Percentiles rank a stretch among this genome's conserved stretches.
Evolutionary conservation across 2,113 vertebrate species (phyloP).

Genomic region (Balaeniceps rex): DNA sequence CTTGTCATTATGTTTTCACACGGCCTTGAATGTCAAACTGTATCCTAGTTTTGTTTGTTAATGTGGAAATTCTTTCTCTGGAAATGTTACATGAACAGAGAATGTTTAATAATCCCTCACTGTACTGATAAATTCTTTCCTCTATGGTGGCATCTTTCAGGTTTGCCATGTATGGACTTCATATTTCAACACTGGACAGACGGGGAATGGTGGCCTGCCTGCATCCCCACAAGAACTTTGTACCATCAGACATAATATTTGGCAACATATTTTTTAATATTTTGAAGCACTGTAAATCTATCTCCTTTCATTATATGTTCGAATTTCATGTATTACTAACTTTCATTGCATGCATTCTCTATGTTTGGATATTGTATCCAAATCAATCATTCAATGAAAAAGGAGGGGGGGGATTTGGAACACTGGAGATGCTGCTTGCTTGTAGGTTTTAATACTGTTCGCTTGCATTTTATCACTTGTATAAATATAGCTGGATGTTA

Average conservation of each 20-base stretch:
- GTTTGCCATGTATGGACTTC: neutral
- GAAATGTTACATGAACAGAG: neutral
- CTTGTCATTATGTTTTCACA: neutral
- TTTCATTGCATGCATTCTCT: neutral
- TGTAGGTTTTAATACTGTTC: neutral
- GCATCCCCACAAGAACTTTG: neutral
- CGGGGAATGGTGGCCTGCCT: neutral
- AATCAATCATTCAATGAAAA: neutral
- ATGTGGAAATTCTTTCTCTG: neutral
- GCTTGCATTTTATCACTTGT: neutral
- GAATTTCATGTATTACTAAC: neutral
- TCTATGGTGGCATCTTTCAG: neutral
- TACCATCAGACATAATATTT: neutral
- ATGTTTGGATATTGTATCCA: neutral
- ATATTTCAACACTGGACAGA: neutral
- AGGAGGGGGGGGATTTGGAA: neutral
- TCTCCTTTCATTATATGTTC: neutral
- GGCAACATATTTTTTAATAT: neutral
- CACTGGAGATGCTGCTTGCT: neutral
- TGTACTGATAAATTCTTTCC: neutral
- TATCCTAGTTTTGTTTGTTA: neutral
- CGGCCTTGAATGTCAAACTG: neutral
- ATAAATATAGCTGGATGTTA: neutral
- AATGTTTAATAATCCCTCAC: neutral
- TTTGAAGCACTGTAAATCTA: neutral